Evolutionary conservation across 1,140 invertebrate genomes (phyloP), one percentile per base, ranked within the genome.

Genomic region (Eueides isabella): DNA sequence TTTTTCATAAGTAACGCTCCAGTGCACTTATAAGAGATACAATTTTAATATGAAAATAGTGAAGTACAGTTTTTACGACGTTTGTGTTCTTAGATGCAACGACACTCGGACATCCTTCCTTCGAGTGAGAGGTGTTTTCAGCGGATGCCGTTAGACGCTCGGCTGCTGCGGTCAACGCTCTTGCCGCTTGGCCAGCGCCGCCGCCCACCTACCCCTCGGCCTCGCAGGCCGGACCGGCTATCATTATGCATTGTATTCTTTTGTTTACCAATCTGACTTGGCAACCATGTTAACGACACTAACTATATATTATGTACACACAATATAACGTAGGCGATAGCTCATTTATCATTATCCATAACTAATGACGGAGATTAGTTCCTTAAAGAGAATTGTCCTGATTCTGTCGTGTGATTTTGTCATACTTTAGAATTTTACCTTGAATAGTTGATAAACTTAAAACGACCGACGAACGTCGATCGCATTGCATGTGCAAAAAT

Each of bases 101-200:
- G 26, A 23, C 55, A 31, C 30, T 55, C 66, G 66, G 66, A 28
- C 66, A 67, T 67, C 66, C 66, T 67, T 67, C 66, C 71, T 83
- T 74, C 72, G 76, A 79, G 79, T 74, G 80, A 80, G 78, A 75
- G 81, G 80, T 77, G 77, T 62, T 81, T 83, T 78, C 79, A 83
- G 85, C 77, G 76, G 81, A 77, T 84, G 79, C 88, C 87, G 87
- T 89, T 87, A 88, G 76, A 55, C 78, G 67, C 11, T 72, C 55
- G 78, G 78, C 75, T 80, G 80, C 80, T 75, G 78, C 88, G 89
- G 89, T 89, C 89, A 90, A 81, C 83, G 90, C 83, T 84, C 89
- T 88, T 85, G 79, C 84, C 87, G 86, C 85, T 86, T 80, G 85
- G 85, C 80, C 82, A 88, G 84, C 83, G 85, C 72, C 83, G 82